These are phyloP conservation scores for Schizotus pectinicornis DNA, from an alignment of 2,888 invertebrate species.

Conservation along the genomic window DNA sequence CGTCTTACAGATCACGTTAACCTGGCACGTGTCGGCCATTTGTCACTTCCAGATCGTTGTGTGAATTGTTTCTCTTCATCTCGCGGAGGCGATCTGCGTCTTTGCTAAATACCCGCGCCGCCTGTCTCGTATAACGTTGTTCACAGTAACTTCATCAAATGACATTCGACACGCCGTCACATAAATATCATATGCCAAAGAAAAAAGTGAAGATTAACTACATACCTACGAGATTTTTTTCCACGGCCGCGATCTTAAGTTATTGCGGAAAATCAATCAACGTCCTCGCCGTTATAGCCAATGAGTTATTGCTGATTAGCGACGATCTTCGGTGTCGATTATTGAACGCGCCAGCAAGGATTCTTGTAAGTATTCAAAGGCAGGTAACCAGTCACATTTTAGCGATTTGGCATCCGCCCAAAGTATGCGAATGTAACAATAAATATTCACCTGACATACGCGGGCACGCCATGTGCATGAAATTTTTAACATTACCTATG, in stretches of 20 bases:
- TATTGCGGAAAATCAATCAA: too few relatives aligned
- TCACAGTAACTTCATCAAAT: too few relatives aligned
- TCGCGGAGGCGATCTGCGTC: too few relatives aligned
- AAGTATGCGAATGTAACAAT: slow-evolving; percentile 45
- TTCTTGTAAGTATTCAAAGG: slow-evolving; percentile 35
- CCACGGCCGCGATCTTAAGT: too few relatives aligned
- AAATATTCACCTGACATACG: slow-evolving; percentile 46
- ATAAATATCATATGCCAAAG: too few relatives aligned
- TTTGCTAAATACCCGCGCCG: too few relatives aligned
- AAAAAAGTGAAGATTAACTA: too few relatives aligned
- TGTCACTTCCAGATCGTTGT: slow-evolving; percentile 11
- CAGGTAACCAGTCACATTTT: slow-evolving; percentile 38
- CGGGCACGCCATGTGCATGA: slow-evolving; percentile 42
- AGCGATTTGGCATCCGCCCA: slow-evolving; percentile 46
- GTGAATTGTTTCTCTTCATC: background rate
- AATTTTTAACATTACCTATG: slow-evolving; percentile 44
- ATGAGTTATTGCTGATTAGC: too few relatives aligned
- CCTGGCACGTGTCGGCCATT: slow-evolving; percentile 25
- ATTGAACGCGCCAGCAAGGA: slow-evolving; percentile 22
- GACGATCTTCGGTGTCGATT: slow-evolving; percentile 5
- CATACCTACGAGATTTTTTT: too few relatives aligned
- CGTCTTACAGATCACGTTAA: slow-evolving; percentile 28
- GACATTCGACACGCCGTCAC: too few relatives aligned
- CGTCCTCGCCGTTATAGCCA: too few relatives aligned
- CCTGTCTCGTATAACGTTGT: too few relatives aligned